These are phyloP conservation scores for Collichthys lucidus DNA, from an alignment of 2,113 vertebrate genomes.

Conservation along the genomic window DNA sequence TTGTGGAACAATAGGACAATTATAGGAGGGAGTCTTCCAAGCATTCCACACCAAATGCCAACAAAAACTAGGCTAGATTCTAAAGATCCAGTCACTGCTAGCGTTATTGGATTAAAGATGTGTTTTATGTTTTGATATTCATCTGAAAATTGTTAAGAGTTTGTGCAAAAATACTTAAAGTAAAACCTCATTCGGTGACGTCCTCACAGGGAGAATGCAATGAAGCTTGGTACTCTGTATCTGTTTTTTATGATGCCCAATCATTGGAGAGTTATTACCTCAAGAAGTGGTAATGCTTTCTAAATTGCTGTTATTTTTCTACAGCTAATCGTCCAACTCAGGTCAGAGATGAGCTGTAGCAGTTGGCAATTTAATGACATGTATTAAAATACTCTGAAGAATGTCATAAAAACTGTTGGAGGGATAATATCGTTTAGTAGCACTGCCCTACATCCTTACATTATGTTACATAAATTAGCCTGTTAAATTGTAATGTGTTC, in stretches of 20 bases:
- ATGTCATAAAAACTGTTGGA: conserved; percentile 27
- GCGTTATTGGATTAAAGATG: background rate
- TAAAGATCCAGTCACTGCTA: background rate
- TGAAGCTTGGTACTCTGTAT: conserved; percentile 2
- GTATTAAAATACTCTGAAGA: conserved; percentile 40
- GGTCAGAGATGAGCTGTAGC: conserved; percentile 31
- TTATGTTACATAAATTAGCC: background rate
- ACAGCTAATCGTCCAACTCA: conserved; percentile 22
- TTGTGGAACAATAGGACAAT: conserved; percentile 60
- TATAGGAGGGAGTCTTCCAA: conserved; percentile 38
- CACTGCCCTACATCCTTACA: conserved; percentile 10
- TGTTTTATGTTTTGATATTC: conserved; percentile 4
- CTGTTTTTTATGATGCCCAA: conserved; percentile 28
- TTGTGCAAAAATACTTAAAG: background rate
- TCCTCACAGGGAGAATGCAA: conserved; percentile 1
- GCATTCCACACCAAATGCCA: conserved; percentile 21
- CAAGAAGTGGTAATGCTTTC: conserved; percentile 25
- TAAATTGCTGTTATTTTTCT: conserved; percentile 32
- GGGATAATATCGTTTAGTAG: conserved; percentile 4
- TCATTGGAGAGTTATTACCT: conserved; percentile 37
- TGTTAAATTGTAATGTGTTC: background rate
- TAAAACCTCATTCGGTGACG: conserved; percentile 15
- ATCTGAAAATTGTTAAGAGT: background rate
- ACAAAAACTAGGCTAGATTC: background rate
- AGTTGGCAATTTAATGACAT: conserved; percentile 31